phyloP scores from a whole-genome alignment of 2,797 vertebrate species.

The Champsocephalus esox region DNA sequence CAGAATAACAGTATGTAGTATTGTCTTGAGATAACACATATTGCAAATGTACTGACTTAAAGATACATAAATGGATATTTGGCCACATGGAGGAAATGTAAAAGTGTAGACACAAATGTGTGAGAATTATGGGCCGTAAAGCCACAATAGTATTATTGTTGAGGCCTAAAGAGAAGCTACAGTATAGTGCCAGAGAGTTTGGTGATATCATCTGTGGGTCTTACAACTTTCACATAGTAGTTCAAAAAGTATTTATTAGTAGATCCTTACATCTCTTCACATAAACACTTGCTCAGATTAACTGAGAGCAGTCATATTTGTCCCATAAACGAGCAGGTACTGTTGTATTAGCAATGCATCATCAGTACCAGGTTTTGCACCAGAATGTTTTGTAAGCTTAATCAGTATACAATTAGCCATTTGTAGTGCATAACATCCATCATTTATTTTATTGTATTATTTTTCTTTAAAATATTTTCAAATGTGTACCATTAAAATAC shows the following conservation, averaged over 20 bases:
- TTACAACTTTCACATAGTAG: neutral
- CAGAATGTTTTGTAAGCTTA: constrained; percentile 6
- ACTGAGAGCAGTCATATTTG: neutral
- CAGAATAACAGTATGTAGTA: neutral
- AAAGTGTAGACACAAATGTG: constrained; percentile 4
- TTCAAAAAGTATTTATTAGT: neutral
- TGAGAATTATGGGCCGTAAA: neutral
- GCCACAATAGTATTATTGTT: neutral
- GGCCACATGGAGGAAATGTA: neutral
- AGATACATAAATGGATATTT: neutral
- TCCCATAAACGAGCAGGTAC: neutral
- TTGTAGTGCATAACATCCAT: neutral
- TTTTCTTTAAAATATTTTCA: neutral
- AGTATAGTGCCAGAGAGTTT: neutral
- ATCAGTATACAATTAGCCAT: neutral
- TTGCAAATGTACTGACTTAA: constrained; percentile 1
- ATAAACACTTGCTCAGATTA: neutral
- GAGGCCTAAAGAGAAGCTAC: neutral
- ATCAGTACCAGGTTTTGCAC: neutral
- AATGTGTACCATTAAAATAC: neutral
- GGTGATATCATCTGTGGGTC: neutral
- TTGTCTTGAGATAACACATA: constrained; percentile 1
- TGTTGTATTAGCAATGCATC: too few relatives aligned
- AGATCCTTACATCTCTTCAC: neutral
- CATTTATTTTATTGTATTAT: neutral